Conservation (phyloP, 1,140 invertebrate species). For the Drosophila rufa region DNA sequence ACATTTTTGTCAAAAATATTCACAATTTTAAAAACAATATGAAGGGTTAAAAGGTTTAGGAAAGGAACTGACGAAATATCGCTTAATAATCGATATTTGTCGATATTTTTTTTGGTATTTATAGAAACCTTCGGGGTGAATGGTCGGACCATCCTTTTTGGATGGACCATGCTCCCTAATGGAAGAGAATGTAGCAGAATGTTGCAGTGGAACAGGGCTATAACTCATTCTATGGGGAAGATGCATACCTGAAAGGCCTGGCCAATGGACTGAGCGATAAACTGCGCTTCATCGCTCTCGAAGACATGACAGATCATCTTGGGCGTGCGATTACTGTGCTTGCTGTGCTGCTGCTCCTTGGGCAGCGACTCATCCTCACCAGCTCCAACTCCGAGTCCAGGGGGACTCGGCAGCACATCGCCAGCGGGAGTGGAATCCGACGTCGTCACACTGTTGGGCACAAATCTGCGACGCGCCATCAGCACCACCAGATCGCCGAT, state of each 20-base stretch:
- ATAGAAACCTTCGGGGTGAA: too few species aligned
- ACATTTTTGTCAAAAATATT: too few species aligned
- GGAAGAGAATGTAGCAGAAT: too few species aligned
- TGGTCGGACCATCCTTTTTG: too few species aligned
- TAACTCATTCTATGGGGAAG: too few species aligned
- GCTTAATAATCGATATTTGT: too few species aligned
- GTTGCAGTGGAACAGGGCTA: too few species aligned
- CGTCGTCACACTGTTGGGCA: slow-evolving; percentile 87
- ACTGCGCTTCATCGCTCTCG: slow-evolving; percentile 99
- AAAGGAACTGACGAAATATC: too few species aligned
- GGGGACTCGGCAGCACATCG: not conserved
- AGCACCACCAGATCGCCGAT: slow-evolving; percentile 99
- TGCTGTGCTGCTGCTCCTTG: slow-evolving; percentile 7
- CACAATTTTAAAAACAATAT: too few species aligned
- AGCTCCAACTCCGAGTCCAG: not conserved
- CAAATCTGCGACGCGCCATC: slow-evolving; percentile 97
- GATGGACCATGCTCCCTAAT: too few species aligned
- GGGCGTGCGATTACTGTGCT: slow-evolving; percentile 91
- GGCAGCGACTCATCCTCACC: not conserved
- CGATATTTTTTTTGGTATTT: too few species aligned
- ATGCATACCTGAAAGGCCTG: slow-evolving; percentile 95
- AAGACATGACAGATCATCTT: slow-evolving; percentile 99
- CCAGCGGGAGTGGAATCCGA: not conserved
- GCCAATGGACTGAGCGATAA: slow-evolving; percentile 99
- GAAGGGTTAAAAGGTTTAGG: too few species aligned